These are phyloP conservation scores for Apotomis turbidana DNA, from an alignment of 2,888 invertebrate species.

Conservation along the genomic window DNA sequence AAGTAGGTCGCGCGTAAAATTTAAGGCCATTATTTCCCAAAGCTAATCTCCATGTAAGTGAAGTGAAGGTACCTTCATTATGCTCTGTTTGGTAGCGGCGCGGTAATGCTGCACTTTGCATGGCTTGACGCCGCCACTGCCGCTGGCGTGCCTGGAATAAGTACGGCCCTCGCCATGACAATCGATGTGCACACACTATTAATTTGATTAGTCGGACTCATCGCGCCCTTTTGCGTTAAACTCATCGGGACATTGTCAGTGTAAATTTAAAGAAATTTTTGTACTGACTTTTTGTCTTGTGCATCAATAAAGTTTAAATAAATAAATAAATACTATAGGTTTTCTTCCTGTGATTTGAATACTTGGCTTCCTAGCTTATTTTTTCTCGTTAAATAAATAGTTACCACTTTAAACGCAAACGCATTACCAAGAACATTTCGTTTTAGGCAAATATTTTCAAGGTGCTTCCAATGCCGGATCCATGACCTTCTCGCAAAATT, in stretches of 20 bases:
- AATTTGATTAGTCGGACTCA: conserved; percentile 25
- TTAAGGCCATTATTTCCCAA: conserved; percentile 54
- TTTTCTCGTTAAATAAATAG: neutral
- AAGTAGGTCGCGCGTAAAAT: conserved; percentile 50
- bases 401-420: neutral
- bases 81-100: conserved; percentile 50
- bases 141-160: conserved; percentile 29
- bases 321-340: no score
- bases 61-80: conserved; percentile 27
- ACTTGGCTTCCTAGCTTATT: no score
- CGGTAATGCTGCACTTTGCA: conserved; percentile 48
- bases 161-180: conserved; percentile 13
- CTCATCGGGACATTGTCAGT: neutral
- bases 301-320: no score
- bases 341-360: neutral
- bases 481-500: conserved; percentile 38
- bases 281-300: no score
- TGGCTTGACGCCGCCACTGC: conserved; percentile 26
- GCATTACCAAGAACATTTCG: conserved; percentile 17
- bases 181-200: conserved; percentile 15
- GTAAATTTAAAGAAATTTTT: neutral
- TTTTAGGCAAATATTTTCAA: conserved; percentile 37
- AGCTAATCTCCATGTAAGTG: conserved; percentile 50
- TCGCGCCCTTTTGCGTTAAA: conserved; percentile 14
- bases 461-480: conserved; percentile 36